phyloP scores from a whole-genome alignment of 2,113 vertebrate species.

The Paracanthobrama guichenoti region DNA sequence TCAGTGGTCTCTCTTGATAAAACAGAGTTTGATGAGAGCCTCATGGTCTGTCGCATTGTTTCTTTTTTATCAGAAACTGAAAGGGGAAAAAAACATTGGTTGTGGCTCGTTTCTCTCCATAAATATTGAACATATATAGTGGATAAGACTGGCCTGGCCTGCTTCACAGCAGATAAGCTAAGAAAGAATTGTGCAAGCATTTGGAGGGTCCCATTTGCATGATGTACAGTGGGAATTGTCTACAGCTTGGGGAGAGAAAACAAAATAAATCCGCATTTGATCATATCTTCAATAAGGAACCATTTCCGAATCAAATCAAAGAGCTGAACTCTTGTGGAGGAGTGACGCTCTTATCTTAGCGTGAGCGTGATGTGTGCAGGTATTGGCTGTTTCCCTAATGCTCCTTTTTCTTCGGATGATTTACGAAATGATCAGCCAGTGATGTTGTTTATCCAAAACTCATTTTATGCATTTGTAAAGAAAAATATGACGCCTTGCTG shows the following conservation, averaged over 20 bases:
- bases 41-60: constrained; percentile 44
- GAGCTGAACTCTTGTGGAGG: background rate
- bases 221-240: constrained; percentile 48
- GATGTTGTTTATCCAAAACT: constrained; percentile 21
- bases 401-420: constrained; percentile 30
- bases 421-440: constrained; percentile 34
- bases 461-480: constrained; percentile 23
- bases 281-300: constrained; percentile 50
- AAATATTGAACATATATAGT: constrained; percentile 50
- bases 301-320: constrained; percentile 50
- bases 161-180: constrained; percentile 52
- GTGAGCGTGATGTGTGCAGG: constrained; percentile 36
- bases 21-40: constrained; percentile 47
- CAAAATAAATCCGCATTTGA: constrained; percentile 53
- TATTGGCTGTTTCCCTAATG: constrained; percentile 27
- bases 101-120: constrained; percentile 42
- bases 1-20: constrained; percentile 56
- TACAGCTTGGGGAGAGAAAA: constrained; percentile 36
- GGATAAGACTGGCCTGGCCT: constrained; percentile 44
- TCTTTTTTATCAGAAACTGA: constrained; percentile 47
- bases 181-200: constrained; percentile 48
- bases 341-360: constrained; percentile 36
- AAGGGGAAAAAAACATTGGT: constrained; percentile 36
- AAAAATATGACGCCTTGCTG: background rate
- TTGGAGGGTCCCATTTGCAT: constrained; percentile 54